phyloP scores from a whole-genome alignment of 2,888 invertebrate genomes.

The Tuberolachnus salignus region DNA sequence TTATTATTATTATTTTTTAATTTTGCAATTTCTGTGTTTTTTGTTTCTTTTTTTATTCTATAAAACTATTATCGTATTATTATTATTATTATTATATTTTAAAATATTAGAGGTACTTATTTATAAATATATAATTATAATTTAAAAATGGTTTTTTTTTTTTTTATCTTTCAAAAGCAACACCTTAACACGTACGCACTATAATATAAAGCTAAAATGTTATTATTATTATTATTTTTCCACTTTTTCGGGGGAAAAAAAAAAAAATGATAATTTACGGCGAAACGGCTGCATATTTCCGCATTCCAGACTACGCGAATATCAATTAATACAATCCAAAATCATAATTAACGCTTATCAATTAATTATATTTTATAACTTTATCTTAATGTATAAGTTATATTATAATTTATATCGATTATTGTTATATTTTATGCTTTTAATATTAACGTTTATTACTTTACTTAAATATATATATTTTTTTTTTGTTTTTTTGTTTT shows the following conservation, averaged over 20 bases:
- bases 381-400: no score
- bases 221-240: background rate
- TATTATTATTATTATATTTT: conserved; percentile 28
- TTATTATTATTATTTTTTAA: conserved; percentile 41
- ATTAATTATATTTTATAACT: no score
- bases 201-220: background rate
- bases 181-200: background rate
- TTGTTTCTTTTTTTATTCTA: background rate
- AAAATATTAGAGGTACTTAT: conserved; percentile 24
- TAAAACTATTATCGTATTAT: conserved; percentile 25
- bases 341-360: no score
- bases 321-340: no score
- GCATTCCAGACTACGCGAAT: no score
- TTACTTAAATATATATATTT: no score
- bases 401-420: no score
- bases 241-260: background rate
- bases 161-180: conserved; percentile 27
- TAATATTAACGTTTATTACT: no score
- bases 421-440: no score
- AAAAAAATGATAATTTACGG: no score
- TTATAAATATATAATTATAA: background rate
- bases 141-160: background rate
- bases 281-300: no score
- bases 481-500: no score
- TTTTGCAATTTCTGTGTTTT: conserved; percentile 5